phyloP scores from a whole-genome alignment of 1,140 invertebrate genomes.

The Pseudomyrmex pallidus region DNA sequence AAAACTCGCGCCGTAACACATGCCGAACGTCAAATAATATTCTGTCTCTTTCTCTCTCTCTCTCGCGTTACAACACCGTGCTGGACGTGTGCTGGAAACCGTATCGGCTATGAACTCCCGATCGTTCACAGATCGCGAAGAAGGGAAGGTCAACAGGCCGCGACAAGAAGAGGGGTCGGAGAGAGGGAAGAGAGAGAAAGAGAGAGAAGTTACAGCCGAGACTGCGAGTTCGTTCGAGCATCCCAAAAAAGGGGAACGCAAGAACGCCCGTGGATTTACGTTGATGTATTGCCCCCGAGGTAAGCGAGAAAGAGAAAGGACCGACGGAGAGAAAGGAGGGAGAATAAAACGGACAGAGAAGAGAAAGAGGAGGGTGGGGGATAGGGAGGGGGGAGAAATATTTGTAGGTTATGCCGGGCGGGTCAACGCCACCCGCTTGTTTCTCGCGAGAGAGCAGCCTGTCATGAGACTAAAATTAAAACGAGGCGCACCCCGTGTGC shows the following conservation, averaged over 20 bases:
- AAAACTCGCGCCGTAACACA: constrained; percentile 25
- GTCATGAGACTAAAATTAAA: constrained; percentile 83
- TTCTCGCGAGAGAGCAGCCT: constrained; percentile 65
- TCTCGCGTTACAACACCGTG: constrained; percentile 16
- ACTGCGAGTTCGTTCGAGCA: constrained; percentile 55
- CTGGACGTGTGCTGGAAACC: constrained; percentile 47
- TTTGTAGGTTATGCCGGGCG: constrained; percentile 79
- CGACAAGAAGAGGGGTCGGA: constrained; percentile 37
- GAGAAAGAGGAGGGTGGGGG: constrained; percentile 10
- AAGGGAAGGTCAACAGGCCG: constrained; percentile 52
- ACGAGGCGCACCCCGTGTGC: constrained; percentile 72
- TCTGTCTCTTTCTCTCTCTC: no score
- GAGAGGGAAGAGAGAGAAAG: not conserved
- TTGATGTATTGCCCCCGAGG: constrained; percentile 73
- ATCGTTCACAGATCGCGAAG: constrained; percentile 44
- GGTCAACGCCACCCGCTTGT: constrained; percentile 80
- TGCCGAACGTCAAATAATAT: constrained; percentile 31
- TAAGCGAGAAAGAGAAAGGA: constrained; percentile 55
- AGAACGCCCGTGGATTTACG: constrained; percentile 75
- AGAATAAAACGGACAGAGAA: not conserved
- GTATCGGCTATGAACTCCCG: constrained; percentile 48
- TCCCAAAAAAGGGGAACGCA: constrained; percentile 58
- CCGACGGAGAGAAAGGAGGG: not conserved
- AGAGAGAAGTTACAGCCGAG: constrained; percentile 48
- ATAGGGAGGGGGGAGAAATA: constrained; percentile 72